These are phyloP conservation scores for Zelleria hepariella DNA, from an alignment of 2,888 invertebrate genomes.

Conservation along the genomic window DNA sequence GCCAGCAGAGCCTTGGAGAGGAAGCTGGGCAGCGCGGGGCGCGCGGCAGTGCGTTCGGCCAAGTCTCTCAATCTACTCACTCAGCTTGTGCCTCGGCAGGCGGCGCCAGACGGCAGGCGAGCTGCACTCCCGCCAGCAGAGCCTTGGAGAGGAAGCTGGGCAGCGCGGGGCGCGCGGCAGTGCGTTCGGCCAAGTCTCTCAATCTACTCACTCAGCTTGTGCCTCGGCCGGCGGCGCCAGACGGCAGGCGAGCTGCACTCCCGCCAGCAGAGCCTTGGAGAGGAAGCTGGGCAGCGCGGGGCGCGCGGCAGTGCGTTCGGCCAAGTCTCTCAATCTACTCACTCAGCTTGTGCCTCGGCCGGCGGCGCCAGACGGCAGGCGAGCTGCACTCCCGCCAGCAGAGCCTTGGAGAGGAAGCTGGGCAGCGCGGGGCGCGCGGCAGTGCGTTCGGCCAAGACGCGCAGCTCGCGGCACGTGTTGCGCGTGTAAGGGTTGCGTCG, in stretches of 20 bases:
- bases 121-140: constrained; percentile 73
- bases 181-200: neutral
- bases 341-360: constrained; percentile 39
- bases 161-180: constrained; percentile 69
- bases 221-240: too few species aligned
- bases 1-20: constrained; percentile 72
- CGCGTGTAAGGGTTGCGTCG: constrained; percentile 96
- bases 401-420: constrained; percentile 69
- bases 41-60: constrained; percentile 77
- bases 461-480: constrained; percentile 91
- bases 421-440: constrained; percentile 81
- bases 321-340: constrained; percentile 11
- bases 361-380: constrained; percentile 85
- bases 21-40: constrained; percentile 78
- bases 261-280: constrained; percentile 68
- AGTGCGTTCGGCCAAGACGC: constrained; percentile 77
- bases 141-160: constrained; percentile 77
- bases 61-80: constrained; percentile 86
- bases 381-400: constrained; percentile 76
- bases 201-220: too few species aligned
- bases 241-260: constrained; percentile 81
- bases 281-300: constrained; percentile 79
- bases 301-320: constrained; percentile 29
- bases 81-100: too few species aligned
- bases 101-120: constrained; percentile 89